Percentiles rank a stretch among this genome's conserved stretches.
phyloP scores from a whole-genome alignment of 2,797 vertebrate genomes.

The Tarsius wallacei region DNA sequence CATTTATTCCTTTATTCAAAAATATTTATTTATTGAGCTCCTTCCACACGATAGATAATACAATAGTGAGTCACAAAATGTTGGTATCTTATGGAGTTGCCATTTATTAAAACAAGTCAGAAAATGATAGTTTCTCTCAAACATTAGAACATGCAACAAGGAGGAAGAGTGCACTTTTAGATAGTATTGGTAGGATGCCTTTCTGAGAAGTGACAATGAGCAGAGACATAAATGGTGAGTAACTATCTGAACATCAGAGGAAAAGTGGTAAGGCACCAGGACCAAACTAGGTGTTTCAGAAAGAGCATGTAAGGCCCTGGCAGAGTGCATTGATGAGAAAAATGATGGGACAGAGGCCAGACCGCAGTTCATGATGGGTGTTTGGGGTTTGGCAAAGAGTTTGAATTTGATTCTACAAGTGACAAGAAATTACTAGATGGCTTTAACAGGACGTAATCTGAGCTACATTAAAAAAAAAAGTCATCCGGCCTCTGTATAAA shows the following conservation, averaged over 20 bases:
- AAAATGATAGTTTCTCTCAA: not conserved
- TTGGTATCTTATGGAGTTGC: not conserved
- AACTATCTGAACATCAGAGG: not conserved
- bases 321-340: not conserved
- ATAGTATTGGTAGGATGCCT: not conserved
- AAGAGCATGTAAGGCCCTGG: not conserved
- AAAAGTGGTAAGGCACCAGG: not conserved
- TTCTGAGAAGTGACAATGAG: not conserved
- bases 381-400: not conserved
- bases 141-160: not conserved
- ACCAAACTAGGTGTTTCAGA: not conserved
- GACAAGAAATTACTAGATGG: not conserved
- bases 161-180: not conserved
- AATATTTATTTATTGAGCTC: not conserved
- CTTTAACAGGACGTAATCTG: not conserved
- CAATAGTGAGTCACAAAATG: not conserved
- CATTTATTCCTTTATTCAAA: not conserved
- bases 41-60: not conserved
- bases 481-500: not conserved
- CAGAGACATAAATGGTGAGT: not conserved
- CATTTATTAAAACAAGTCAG: not conserved
- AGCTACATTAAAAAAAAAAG: conserved; percentile 25
- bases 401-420: conserved; percentile 32
- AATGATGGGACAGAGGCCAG: not conserved
- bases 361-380: not conserved